These are phyloP conservation scores for Crotalus helleri DNA, from an alignment of 2,113 vertebrate species.

Conservation along the genomic window DNA sequence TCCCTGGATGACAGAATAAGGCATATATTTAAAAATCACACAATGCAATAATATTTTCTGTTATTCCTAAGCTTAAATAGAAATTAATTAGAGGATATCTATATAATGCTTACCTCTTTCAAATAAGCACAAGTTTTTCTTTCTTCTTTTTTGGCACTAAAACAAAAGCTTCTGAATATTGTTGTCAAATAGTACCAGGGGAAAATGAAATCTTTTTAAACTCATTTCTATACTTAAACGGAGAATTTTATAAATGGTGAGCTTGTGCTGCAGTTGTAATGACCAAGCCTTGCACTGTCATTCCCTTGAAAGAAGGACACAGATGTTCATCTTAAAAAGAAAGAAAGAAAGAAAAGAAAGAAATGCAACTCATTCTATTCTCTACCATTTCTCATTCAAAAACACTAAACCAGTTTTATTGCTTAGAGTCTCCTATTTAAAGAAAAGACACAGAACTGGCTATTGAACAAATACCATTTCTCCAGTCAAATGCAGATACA, in stretches of 20 bases:
- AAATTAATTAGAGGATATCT: slow-evolving; percentile 29
- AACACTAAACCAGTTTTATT: background rate
- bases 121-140: background rate
- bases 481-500: background rate
- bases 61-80: slow-evolving; percentile 23
- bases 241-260: background rate
- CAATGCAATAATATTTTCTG: slow-evolving; percentile 16
- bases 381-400: background rate
- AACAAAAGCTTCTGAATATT: background rate
- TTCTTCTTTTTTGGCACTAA: background rate
- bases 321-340: background rate
- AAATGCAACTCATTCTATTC: background rate
- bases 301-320: background rate
- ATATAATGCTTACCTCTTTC: background rate
- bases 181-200: background rate
- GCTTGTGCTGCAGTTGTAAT: background rate
- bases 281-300: background rate
- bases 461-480: background rate
- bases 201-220: background rate
- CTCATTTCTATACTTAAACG: background rate
- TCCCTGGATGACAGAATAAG: slow-evolving; percentile 3
- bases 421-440: background rate
- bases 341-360: background rate
- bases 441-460: background rate
- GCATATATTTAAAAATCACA: background rate